Evolutionary conservation across 2,113 vertebrate species (phyloP).

Genomic region (Stictonetta naevosa): DNA sequence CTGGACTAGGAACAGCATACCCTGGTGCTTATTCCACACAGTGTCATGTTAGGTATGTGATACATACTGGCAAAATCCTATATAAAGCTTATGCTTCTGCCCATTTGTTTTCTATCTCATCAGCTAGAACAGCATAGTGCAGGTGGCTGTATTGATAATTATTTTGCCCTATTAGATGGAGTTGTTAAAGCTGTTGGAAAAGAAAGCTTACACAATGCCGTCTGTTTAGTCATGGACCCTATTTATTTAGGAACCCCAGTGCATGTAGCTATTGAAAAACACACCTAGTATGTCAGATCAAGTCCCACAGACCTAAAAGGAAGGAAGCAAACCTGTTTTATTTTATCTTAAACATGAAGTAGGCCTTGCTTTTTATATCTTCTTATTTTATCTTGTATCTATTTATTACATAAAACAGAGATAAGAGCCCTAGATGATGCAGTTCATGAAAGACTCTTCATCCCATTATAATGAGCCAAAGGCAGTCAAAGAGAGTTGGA

Average conservation of each 20-base stretch:
- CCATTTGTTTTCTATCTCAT: not conserved
- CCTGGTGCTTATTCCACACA: not conserved
- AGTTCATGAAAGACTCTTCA: not conserved
- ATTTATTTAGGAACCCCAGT: not conserved
- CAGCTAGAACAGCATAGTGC: not conserved
- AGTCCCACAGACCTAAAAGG: not conserved
- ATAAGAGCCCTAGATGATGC: not conserved
- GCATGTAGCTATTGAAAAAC: not conserved
- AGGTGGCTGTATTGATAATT: not conserved
- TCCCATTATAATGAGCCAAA: not conserved
- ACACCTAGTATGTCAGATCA: not conserved
- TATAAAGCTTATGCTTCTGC: not conserved
- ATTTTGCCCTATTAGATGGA: not conserved
- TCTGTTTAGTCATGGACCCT: not conserved
- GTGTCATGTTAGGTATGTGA: not conserved
- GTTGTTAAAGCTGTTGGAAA: not conserved
- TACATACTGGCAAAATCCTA: not conserved
- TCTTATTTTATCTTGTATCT: not conserved
- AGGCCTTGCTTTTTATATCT: not conserved
- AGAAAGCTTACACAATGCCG: not conserved
- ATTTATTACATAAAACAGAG: not conserved
- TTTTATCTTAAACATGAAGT: not conserved
- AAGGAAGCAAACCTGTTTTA: not conserved
- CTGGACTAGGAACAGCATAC: not conserved
- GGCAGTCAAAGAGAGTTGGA: not conserved